These are phyloP conservation scores for Nerophis ophidion DNA, from an alignment of 2,113 vertebrate species.

Conservation along the genomic window DNA sequence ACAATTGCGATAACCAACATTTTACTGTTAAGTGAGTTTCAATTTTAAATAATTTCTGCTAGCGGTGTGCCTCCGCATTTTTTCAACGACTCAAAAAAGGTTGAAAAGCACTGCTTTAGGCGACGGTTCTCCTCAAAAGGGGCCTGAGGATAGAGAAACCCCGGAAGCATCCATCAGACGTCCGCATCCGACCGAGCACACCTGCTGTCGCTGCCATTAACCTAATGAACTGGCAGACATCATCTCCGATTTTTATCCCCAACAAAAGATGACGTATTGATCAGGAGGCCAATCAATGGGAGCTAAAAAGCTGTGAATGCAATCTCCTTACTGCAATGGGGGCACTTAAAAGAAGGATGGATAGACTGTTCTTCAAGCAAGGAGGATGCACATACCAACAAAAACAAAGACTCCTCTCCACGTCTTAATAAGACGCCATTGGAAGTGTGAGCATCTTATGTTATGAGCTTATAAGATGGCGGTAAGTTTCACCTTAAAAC, in stretches of 20 bases:
- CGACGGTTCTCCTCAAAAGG: not conserved
- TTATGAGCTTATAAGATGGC: too few relatives aligned
- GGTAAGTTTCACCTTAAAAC: too few relatives aligned
- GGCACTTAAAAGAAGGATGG: constrained; percentile 67
- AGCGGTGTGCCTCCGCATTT: too few relatives aligned
- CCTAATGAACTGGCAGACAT: constrained; percentile 59
- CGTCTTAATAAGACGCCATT: not conserved
- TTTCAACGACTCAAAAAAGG: too few relatives aligned
- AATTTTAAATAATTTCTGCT: too few relatives aligned
- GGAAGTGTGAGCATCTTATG: too few relatives aligned
- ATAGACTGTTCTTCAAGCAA: constrained; percentile 52
- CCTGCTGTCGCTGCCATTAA: constrained; percentile 56
- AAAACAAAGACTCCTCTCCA: not conserved
- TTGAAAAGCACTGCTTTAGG: too few relatives aligned
- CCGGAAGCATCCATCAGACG: constrained; percentile 24
- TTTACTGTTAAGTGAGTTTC: too few relatives aligned
- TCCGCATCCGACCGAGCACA: constrained; percentile 36
- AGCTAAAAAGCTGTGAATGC: constrained; percentile 68
- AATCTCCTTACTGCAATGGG: constrained; percentile 67
- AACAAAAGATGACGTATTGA: constrained; percentile 66
- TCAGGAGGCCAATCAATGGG: constrained; percentile 69
- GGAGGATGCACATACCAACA: constrained; percentile 11
- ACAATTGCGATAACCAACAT: too few relatives aligned
- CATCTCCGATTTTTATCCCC: constrained; percentile 56
- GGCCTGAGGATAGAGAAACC: constrained; percentile 8